phyloP scores from a whole-genome alignment of 2,888 invertebrate species.

The Psylliodes chrysocephalus region DNA sequence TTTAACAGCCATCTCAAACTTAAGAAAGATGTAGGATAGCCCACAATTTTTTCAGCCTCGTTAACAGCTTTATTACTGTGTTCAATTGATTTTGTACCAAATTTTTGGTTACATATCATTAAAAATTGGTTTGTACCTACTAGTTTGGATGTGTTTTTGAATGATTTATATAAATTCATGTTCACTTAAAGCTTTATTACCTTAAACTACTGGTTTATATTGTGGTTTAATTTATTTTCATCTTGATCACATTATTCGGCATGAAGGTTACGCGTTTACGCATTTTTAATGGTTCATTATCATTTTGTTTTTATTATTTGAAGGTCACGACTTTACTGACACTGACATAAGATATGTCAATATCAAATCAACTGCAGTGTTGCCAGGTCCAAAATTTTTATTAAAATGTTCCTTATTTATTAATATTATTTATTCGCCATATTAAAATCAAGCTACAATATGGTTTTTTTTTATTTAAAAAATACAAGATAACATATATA shows the following conservation, averaged over 20 bases:
- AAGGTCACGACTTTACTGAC: background rate
- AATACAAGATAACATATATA: too few species aligned
- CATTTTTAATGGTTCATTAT: background rate
- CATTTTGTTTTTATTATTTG: too few species aligned
- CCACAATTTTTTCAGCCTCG: slow-evolving; percentile 95
- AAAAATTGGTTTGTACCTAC: background rate
- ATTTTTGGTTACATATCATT: slow-evolving; percentile 15
- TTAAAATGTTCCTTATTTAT: too few species aligned
- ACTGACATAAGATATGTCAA: too few species aligned
- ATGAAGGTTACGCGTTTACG: background rate
- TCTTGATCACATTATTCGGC: background rate
- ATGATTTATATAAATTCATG: background rate
- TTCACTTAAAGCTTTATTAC: background rate
- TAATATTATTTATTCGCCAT: too few species aligned
- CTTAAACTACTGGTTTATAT: background rate
- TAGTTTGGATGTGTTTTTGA: background rate
- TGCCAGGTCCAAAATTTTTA: too few species aligned
- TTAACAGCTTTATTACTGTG: slow-evolving; percentile 67
- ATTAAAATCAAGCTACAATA: too few species aligned
- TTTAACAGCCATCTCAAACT: slow-evolving; percentile 92
- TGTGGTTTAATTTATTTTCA: background rate
- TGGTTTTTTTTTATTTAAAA: too few species aligned
- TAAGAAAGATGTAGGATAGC: slow-evolving; percentile 94
- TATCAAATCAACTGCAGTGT: too few species aligned
- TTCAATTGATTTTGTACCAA: slow-evolving; percentile 41